These are phyloP conservation scores for Drosophila equinoxialis DNA, from an alignment of 1,140 invertebrate genomes.

Conservation along the genomic window DNA sequence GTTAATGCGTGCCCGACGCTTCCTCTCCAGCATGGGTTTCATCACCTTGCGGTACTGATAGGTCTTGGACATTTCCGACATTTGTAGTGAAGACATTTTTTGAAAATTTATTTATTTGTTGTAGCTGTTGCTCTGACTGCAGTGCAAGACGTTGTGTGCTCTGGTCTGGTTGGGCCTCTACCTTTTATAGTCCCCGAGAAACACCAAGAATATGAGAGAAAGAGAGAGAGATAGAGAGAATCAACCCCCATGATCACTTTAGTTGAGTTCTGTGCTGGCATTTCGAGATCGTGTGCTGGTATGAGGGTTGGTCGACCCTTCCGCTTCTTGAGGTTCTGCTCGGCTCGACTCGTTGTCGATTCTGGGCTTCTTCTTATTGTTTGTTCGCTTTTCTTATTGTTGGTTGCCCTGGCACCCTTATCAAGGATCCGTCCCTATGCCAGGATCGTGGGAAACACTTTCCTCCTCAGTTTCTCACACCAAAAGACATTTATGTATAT, in stretches of 20 bases:
- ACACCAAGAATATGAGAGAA: too few species aligned
- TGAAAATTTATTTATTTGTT: conserved; percentile 24
- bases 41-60: conserved; percentile 97
- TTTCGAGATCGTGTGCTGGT: conserved; percentile 60
- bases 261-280: conserved; percentile 53
- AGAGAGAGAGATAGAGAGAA: conserved; percentile 21
- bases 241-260: conserved; percentile 59
- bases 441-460: conserved; percentile 81
- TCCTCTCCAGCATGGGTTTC: conserved; percentile 98
- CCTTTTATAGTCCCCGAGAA: conserved; percentile 55
- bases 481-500: conserved; percentile 23
- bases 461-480: conserved; percentile 82
- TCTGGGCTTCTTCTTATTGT: conserved; percentile 63
- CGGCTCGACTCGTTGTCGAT: not conserved
- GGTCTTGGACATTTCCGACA: conserved; percentile 88
- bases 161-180: conserved; percentile 2
- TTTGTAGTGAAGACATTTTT: conserved; percentile 74
- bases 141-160: conserved; percentile 68
- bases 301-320: conserved; percentile 76
- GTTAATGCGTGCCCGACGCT: conserved; percentile 96
- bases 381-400: conserved; percentile 58
- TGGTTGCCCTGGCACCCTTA: conserved; percentile 28
- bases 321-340: conserved; percentile 56
- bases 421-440: conserved; percentile 14
- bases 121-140: conserved; percentile 64